Base-by-base conservation (phyloP, 1,140 invertebrate genomes). In the Penaeus indicus region DNA sequence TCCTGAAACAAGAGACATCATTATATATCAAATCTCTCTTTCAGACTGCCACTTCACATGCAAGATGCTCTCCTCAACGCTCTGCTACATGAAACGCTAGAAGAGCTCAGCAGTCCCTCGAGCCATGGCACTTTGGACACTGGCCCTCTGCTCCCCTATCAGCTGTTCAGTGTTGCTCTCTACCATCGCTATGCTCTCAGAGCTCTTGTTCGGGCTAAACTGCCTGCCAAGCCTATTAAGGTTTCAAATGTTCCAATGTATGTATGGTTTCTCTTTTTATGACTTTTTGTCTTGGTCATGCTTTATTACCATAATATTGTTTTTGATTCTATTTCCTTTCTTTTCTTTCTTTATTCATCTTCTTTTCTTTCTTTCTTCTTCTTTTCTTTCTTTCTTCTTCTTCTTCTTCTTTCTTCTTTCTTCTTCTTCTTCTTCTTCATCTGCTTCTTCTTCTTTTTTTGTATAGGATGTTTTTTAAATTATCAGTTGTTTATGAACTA, bases 241-340 rank as follows among this genome's bases (percentile, higher is more conserved):
- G 84, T 90, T 78, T 90, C 89, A 18, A 90, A 84, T 86, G 85
- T 90, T n/a, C 84, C 89, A 5, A 90, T 90, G 89, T 90, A 82
- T 60, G 89, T 72, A 25, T 80, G 4, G 18, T 83, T 64, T n/a
- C 27, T 19, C 0, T 79, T 61, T 86, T 32, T 4, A 11, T 25
- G 22, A 42, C 63, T 42, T 21, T 79, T 13, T 78, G 13, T 19
- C 25, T 54, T 38, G 38, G 32, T 62, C 22, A 21, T 47, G 7
- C 7, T 47, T 13, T 47, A 0, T 47, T 47, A 0, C 11, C 5
- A 10, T 47, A 7, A 10, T 47, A 10, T 47, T 7, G 7, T 47
- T 47, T 47, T 47, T 47, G 1, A 13, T 47, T 47, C 11, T 47
- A 7, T 47, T 47, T 47, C 11, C 11, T 13, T 47, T 47, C 11